These are phyloP conservation scores for Hippoglossus hippoglossus DNA, from an alignment of 2,797 vertebrate species.

Conservation along the genomic window DNA sequence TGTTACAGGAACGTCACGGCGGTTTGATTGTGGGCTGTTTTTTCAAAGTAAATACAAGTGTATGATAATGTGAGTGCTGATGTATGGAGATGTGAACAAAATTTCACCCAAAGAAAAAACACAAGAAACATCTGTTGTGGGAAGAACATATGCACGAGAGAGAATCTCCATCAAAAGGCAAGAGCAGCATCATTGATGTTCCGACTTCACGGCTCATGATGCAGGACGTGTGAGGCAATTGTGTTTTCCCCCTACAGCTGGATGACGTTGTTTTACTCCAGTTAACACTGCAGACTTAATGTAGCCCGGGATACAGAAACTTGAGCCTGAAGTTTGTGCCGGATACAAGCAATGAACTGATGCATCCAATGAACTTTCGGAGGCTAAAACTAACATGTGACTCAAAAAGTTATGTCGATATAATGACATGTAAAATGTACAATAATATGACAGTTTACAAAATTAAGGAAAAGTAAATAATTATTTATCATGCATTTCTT, in stretches of 20 bases:
- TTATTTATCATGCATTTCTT: too few species aligned
- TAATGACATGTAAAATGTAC: too few species aligned
- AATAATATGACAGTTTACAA: too few species aligned
- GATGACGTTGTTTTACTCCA: neutral
- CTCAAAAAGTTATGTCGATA: too few species aligned
- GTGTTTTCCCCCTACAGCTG: neutral
- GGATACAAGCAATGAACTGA: too few species aligned
- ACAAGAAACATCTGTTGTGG: neutral
- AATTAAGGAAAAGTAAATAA: too few species aligned
- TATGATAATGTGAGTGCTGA: neutral
- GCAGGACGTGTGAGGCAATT: neutral
- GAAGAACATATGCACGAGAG: neutral
- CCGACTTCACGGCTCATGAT: neutral
- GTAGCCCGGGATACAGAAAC: neutral
- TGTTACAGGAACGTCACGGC: slow-evolving; percentile 12
- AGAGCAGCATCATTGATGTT: neutral
- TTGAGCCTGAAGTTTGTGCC: neutral
- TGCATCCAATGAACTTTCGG: neutral
- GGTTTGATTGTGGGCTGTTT: slow-evolving; percentile 15
- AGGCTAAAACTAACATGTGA: neutral
- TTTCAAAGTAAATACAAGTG: neutral
- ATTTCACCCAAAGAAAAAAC: neutral
- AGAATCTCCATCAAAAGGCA: neutral
- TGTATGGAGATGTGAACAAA: neutral
- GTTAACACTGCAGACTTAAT: too few species aligned